Evolutionary conservation across 2,797 vertebrate species (phyloP), one percentile per base, ranked within the genome.

Genomic region (Vultur gryphus): DNA sequence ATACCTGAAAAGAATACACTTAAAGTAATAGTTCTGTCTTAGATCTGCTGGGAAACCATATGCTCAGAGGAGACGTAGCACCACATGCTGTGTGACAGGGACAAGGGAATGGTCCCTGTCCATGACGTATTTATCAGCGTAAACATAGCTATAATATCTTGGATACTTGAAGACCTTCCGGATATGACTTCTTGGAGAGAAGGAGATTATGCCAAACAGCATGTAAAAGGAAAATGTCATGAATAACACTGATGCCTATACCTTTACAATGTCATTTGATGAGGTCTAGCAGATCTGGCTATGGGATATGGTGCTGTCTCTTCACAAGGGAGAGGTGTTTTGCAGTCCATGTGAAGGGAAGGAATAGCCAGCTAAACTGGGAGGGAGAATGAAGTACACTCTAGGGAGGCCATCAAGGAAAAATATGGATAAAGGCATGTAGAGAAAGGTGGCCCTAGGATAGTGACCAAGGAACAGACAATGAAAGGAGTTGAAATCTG

Each of bases 121-220:
- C 24, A 10, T 44, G 35, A 33, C 0, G 5, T 1, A 8, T 49
- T 59, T 49, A 39, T 61, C 54, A 58, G 11, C 1, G 1, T 58
- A 46, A 78, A 52, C 11, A 35, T 8, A 69, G 10, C 13, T 51
- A 15, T 26, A 64, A 11, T 28, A 66, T 16, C 75, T 79, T 2
- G 0, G 20, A 54, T 35, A 48, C 26, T 18, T 70, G 24, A 83
- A 72, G 39, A 70, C 7, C 19, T 85, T 70, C 43, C 26, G 67
- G 10, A 11, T 26, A 37, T 41, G 25, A 26, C 57, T 87, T 4
- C 54, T 82, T 43, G 31, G 33, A 76, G 43, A 83, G 29, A 66
- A 94, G 10, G 5, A 62, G 10, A 33, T 46, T 46, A n/a, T 49
- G 16, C 7, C 71, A 70, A 91, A 91, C 11, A 55, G 15, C 6